These are phyloP conservation scores for Orycteropus afer DNA, from an alignment of 2,113 vertebrate genomes.

Conservation along the genomic window DNA sequence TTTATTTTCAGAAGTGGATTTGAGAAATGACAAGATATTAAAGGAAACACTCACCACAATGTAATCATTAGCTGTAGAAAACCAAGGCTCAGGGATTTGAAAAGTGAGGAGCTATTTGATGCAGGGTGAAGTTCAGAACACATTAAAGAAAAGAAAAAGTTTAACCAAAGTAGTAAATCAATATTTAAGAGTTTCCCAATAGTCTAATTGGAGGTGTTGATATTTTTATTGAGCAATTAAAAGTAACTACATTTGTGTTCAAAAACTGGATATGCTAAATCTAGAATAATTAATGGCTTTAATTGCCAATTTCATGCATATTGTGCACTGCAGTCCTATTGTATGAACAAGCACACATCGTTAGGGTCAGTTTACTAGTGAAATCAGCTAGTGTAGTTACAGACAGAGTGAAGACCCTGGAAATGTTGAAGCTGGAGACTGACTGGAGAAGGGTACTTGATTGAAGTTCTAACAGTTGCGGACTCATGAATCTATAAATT, in stretches of 20 bases:
- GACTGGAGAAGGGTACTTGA: neutral
- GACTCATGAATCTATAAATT: neutral
- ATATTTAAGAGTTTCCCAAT: neutral
- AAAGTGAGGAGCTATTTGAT: neutral
- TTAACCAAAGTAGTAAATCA: neutral
- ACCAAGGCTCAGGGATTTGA: neutral
- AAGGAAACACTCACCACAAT: neutral
- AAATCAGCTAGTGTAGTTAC: too few species aligned
- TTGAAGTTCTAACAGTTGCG: neutral
- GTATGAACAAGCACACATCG: neutral
- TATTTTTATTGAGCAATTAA: slow-evolving; percentile 35
- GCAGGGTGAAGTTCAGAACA: neutral
- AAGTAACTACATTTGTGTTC: slow-evolving; percentile 23
- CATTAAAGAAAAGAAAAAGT: neutral
- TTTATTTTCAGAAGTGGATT: neutral
- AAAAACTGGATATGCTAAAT: slow-evolving; percentile 19
- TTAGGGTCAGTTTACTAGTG: neutral
- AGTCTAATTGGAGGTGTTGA: neutral
- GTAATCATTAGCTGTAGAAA: neutral
- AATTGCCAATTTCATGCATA: neutral
- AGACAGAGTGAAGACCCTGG: neutral
- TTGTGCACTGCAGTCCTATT: neutral
- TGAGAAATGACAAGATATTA: neutral
- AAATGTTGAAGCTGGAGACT: neutral
- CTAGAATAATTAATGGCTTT: neutral